phyloP scores from a whole-genome alignment of 2,113 vertebrate genomes.

The Oreochromis aureus region DNA sequence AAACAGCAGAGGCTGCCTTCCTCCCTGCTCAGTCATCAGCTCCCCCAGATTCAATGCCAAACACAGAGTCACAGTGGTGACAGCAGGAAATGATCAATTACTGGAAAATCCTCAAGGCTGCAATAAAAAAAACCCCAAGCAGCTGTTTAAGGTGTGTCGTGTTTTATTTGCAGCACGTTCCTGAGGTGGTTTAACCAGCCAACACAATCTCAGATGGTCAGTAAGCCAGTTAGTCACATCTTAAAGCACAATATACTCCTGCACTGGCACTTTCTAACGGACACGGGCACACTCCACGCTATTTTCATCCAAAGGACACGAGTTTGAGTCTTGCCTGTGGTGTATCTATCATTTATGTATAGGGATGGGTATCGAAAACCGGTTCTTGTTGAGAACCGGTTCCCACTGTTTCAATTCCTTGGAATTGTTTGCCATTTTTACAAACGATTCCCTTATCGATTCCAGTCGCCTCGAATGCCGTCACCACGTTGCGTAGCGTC shows the following conservation, averaged over 20 bases:
- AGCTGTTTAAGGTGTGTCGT: background rate
- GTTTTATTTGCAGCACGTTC: background rate
- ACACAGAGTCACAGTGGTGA: background rate
- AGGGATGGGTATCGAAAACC: no score
- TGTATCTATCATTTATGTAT: background rate
- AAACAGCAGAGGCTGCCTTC: background rate
- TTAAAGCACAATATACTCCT: background rate
- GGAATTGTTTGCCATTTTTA: no score
- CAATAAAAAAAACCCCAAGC: background rate
- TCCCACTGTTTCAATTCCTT: no score
- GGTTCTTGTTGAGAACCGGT: no score
- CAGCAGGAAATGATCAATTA: background rate
- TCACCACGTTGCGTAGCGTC: no score
- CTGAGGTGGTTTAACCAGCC: background rate
- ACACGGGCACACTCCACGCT: background rate
- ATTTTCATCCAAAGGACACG: rapidly evolving
- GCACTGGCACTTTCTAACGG: background rate
- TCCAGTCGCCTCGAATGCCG: no score
- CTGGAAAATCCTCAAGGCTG: background rate
- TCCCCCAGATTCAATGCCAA: background rate
- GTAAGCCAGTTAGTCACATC: background rate
- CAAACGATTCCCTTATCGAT: no score
- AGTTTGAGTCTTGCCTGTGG: background rate
- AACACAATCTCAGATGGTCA: background rate
- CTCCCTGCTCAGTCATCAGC: background rate